Base-by-base conservation (phyloP, 2,113 vertebrate species). In the Callipepla squamata region DNA sequence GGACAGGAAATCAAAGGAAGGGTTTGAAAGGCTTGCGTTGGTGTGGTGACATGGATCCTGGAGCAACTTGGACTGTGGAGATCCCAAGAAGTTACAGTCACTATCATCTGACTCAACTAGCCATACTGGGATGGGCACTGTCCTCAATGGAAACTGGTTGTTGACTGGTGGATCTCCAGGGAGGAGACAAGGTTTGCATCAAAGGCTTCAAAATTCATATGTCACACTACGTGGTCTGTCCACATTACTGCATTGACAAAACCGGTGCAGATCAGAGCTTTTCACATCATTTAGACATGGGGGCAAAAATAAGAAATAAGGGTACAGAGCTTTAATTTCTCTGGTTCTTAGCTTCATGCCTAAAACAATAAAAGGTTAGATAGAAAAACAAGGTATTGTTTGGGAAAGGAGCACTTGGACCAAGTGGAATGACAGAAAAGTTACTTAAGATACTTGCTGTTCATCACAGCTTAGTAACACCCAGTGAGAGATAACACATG, bases 1-100 rank as follows among this genome's bases (percentile, higher is more conserved):
- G 89, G 91, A 53, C 65, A 91, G 69, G 87, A 95, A 90, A 88
- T 94, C 87, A 96, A 90, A 83, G 80, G 42, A 63, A 83, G 75
- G 13, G 1, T 65, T 92, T 96, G 94, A 94, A 94, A 94, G 68
- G 73, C 76, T 86, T 2, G 2, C 8, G 47, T 3, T 78, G 57
- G 61, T 94, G 94, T 91, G 90, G 85, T 92, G 91, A 95, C 91
- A 84, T 19, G 6, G 85, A 87, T 75, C 85, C 92, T 42, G 79
- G 89, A 95, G 87, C 45, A 94, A 82, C 85, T 83, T 47, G 74
- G 75, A 65, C 80, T 14, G 1, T 32, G 65, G 82, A 85, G 82
- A 72, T 90, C 80, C 79, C 30, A 1, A 30, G 79, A 47, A 94
- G 79, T 76, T 90, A 59, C 25, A 92, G 78, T 77, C 91, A 79